These are phyloP conservation scores for Fundulus diaphanus DNA, from an alignment of 2,797 vertebrate genomes.

Conservation along the genomic window DNA sequence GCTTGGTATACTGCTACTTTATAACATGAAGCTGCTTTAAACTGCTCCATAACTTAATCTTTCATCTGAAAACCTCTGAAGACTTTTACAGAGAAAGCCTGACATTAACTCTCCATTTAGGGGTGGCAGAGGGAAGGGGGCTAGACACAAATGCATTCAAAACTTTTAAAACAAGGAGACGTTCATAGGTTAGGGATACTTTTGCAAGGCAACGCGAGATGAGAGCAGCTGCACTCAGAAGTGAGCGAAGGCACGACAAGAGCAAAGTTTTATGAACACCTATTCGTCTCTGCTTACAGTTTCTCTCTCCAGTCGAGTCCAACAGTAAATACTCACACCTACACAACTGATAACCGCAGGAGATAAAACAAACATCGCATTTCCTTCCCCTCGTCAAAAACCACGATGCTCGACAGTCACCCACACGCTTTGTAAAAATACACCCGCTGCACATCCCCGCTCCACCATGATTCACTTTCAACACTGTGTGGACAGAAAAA, in stretches of 20 bases:
- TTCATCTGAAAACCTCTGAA: not conserved
- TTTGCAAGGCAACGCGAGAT: not conserved
- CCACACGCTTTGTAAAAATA: constrained; percentile 76
- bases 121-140: not conserved
- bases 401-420: constrained; percentile 63
- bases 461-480: constrained; percentile 68
- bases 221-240: not conserved
- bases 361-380: constrained; percentile 26
- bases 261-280: constrained; percentile 14
- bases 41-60: not conserved
- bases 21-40: too few species aligned
- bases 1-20: too few species aligned
- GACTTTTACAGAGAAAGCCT: not conserved
- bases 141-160: not conserved
- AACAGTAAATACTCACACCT: constrained; percentile 25
- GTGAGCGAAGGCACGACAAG: not conserved
- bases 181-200: not conserved
- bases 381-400: constrained; percentile 48
- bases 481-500: constrained; percentile 61
- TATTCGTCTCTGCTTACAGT: constrained; percentile 4
- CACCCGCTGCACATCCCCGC: constrained; percentile 57
- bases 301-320: not conserved
- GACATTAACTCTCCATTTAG: not conserved
- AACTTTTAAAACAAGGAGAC: not conserved
- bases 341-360: constrained; percentile 35